Evolutionary conservation across 1,140 invertebrate genomes (phyloP), one percentile per base, ranked within the genome.

Genomic region (Zaprionus camerounensis): DNA sequence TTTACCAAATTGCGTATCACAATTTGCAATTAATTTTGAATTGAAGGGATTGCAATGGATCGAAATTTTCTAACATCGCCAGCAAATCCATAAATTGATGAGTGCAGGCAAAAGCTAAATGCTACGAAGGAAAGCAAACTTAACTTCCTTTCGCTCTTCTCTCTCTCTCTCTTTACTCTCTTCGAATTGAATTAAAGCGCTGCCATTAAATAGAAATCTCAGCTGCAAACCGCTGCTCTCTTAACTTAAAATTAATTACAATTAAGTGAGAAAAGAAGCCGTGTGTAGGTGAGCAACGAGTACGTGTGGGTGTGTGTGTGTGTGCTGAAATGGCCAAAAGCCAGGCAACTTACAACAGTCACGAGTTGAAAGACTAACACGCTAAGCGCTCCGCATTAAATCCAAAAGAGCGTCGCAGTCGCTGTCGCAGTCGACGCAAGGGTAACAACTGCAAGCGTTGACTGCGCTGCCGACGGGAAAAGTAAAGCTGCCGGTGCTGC

Each of bases 351-450:
- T 88, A 87, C 84, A 78, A 61, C 74, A 67, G 70, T 71, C 69
- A 81, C 66, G 70, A 78, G 81, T 76, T 84, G 71, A 87, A 73
- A 79, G 72, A 76, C 55, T 79, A 62, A 79, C 76, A 73, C 70
- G 73, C 74, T 80, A 72, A 81, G 67, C 76, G 76, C 71, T 71
- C 64, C 22, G 75, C 75, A 83, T 71, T 76, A 68, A 77, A 76
- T 81, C 72, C 76, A 80, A 68, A 73, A 70, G 66, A 72, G 57
- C 70, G 59, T 71, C n/a, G 68, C 44, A 9, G 75, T 41, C 51
- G 38, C 51, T 46, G 41, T 59, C 7, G 55, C 44, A 34, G 61
- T 63, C 36, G 61, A 5, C n/a, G 58, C 34, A 55, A 15, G 55
- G 31, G 31, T 34, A 34, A 11, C 57, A 64, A 62, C 58, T 71